A percentile compares a stretch with the other conserved stretches of the same genome.
These are phyloP conservation scores for Ennomos erosarius DNA, from an alignment of 2,888 invertebrate species.

Conservation along the genomic window DNA sequence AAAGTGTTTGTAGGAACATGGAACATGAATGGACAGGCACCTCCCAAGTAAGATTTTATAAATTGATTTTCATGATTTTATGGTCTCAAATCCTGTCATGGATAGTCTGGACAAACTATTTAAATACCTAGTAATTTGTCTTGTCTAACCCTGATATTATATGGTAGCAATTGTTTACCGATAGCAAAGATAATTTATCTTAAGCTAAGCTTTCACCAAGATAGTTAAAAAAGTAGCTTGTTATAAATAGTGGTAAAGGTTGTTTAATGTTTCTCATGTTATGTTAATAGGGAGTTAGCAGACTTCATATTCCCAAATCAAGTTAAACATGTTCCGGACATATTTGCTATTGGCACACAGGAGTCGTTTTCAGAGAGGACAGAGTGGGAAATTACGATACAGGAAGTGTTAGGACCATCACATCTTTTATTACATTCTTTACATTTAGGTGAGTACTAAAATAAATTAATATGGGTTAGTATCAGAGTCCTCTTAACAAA, in stretches of 20 bases:
- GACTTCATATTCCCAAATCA: conserved; percentile 95
- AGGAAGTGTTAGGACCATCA: conserved; percentile 96
- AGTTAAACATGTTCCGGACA: conserved; percentile 94
- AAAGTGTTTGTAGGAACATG: conserved; percentile 96
- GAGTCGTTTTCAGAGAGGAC: conserved; percentile 95
- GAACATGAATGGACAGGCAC: conserved; percentile 98
- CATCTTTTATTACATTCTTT: conserved; percentile 95
- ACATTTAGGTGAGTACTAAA: conserved; percentile 86
- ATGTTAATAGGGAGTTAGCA: conserved; percentile 89
- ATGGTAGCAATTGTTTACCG: too few relatives aligned
- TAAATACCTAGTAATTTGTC: too few relatives aligned
- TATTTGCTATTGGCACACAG: conserved; percentile 97
- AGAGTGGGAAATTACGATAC: conserved; percentile 95
- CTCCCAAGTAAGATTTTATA: conserved; percentile 87
- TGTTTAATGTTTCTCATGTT: conserved; percentile 15
- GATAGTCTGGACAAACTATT: too few relatives aligned
- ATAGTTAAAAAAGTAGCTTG: too few relatives aligned
- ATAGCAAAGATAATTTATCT: too few relatives aligned
- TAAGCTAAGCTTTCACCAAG: too few relatives aligned
- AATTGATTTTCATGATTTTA: too few relatives aligned
- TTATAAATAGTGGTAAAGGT: too few relatives aligned
- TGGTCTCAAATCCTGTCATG: too few relatives aligned
- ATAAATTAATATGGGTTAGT: too few relatives aligned
- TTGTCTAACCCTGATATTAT: too few relatives aligned
- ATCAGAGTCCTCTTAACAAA: too few relatives aligned